phyloP scores from a whole-genome alignment of 2,797 vertebrate genomes.

The Sebastes hubbsi region DNA sequence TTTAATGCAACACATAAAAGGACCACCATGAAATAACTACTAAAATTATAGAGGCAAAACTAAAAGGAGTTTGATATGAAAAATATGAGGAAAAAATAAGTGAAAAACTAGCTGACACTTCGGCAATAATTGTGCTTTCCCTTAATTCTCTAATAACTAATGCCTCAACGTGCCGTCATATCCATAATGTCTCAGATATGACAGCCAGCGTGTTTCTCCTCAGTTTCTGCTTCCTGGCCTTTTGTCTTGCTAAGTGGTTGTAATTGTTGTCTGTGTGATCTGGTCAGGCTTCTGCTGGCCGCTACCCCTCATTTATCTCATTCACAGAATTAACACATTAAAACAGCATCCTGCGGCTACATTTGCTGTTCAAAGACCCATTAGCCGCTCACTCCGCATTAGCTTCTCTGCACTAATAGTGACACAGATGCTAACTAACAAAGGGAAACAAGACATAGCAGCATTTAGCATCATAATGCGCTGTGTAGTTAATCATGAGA shows the following conservation, averaged over 20 bases:
- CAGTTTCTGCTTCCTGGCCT: conserved; percentile 34
- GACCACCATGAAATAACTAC: not conserved
- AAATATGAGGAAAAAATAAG: not conserved
- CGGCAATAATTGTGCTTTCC: not conserved
- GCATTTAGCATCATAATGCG: not conserved
- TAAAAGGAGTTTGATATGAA: not conserved
- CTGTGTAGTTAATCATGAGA: not conserved
- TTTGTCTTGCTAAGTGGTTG: conserved; percentile 35
- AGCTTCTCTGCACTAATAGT: conserved; percentile 22
- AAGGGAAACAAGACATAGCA: not conserved
- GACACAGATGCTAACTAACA: conserved; percentile 10
- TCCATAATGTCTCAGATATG: not conserved
- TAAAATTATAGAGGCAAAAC: not conserved
- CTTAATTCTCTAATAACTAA: not conserved
- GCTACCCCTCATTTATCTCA: conserved; percentile 47
- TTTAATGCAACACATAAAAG: not conserved
- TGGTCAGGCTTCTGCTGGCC: conserved; percentile 40
- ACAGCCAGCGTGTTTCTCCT: not conserved
- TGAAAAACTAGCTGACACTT: not conserved
- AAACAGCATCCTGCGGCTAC: conserved; percentile 52
- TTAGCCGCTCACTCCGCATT: conserved; percentile 47
- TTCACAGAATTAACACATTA: conserved; percentile 61
- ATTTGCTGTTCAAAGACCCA: conserved; percentile 50
- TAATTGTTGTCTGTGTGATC: conserved; percentile 60
- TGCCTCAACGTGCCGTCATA: not conserved